Conservation (phyloP, 2,888 invertebrate genomes). For the Balanococcus diminutus region DNA sequence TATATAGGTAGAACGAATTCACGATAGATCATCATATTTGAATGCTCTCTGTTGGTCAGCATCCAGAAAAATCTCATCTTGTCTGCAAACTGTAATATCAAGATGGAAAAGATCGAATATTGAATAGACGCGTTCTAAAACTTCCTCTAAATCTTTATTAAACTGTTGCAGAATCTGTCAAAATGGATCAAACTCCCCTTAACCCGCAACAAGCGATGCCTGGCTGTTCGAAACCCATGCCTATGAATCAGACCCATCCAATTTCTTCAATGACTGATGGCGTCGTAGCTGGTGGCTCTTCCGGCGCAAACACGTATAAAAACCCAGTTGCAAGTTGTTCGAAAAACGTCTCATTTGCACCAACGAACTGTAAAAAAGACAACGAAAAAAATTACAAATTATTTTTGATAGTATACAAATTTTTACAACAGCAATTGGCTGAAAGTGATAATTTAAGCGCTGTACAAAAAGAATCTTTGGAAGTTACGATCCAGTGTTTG, state of each 20-base stretch:
- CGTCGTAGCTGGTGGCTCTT: not conserved
- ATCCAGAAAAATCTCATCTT: not conserved
- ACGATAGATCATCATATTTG: not conserved
- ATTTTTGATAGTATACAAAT: conserved; percentile 46
- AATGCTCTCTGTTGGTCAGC: not conserved
- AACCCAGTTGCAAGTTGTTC: conserved; percentile 21
- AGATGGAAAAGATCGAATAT: too few species aligned
- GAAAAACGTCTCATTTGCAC: conserved; percentile 29
- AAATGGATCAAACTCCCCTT: not conserved
- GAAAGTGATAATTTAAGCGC: conserved; percentile 38
- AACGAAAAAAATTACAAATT: conserved; percentile 39
- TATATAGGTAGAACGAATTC: not conserved
- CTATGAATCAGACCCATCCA: not conserved
- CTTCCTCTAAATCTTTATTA: not conserved
- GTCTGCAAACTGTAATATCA: too few species aligned
- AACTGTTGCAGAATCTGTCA: not conserved
- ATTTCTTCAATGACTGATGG: not conserved
- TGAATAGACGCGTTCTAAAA: too few species aligned
- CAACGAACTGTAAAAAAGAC: not conserved
- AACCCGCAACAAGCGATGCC: conserved; percentile 15
- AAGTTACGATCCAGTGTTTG: conserved; percentile 56
- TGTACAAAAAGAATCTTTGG: conserved; percentile 55
- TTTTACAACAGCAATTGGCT: conserved; percentile 44
- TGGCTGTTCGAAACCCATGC: not conserved
- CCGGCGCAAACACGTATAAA: not conserved